These are phyloP conservation scores for Craseonycteris thonglongyai DNA, from an alignment of 2,113 vertebrate species.

Conservation along the genomic window DNA sequence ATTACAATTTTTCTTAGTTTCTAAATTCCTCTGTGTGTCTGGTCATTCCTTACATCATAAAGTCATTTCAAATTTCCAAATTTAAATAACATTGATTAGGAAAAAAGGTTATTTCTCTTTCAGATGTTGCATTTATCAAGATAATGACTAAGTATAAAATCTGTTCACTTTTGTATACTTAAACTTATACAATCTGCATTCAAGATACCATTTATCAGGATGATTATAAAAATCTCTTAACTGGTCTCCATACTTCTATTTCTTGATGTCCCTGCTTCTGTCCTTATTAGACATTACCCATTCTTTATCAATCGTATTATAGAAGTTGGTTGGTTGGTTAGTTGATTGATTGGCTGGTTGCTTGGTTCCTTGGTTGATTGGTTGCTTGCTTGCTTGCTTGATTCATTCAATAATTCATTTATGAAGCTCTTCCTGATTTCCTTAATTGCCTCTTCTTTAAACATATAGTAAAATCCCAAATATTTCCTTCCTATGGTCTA, in stretches of 20 bases:
- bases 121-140: not conserved
- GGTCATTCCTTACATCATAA: not conserved
- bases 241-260: not conserved
- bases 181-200: not conserved
- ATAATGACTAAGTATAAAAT: not conserved
- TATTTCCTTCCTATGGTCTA: not conserved
- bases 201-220: not conserved
- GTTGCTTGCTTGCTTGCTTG: not conserved
- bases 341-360: not conserved
- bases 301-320: not conserved
- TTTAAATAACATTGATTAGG: not conserved
- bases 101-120: not conserved
- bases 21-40: not conserved
- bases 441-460: not conserved
- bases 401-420: not conserved
- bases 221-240: not conserved
- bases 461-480: not conserved
- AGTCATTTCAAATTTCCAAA: not conserved
- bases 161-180: not conserved
- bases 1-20: not conserved
- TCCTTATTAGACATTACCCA: not conserved
- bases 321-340: not conserved
- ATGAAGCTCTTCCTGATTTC: not conserved
- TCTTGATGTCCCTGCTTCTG: not conserved
- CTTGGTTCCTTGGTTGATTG: not conserved